Percentiles rank a stretch among this genome's conserved stretches.
Evolutionary conservation across 2,797 vertebrate species (phyloP).

Genomic region (Hyperoplus lanceolatus): DNA sequence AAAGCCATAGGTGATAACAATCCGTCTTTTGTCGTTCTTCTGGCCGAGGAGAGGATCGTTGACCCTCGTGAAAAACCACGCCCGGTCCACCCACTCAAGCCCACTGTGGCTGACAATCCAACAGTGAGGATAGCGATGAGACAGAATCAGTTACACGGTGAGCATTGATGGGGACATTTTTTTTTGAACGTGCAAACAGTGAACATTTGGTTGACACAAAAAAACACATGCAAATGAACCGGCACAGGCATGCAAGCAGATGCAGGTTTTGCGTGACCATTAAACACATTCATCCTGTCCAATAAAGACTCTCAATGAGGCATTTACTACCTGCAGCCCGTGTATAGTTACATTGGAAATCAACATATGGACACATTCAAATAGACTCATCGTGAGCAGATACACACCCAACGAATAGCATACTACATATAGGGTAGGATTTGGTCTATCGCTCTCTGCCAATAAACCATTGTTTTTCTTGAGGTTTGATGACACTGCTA

Average conservation of each 20-base stretch:
- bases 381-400: background rate
- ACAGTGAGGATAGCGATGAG: conserved; percentile 1
- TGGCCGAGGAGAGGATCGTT: conserved; percentile 18
- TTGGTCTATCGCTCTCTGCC: conserved; percentile 16
- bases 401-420: background rate
- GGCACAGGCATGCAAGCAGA: conserved; percentile 22
- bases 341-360: conserved; percentile 33
- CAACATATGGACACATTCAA: conserved; percentile 16
- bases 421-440: background rate
- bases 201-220: conserved; percentile 41
- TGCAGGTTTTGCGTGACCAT: conserved; percentile 12
- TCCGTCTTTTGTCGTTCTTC: conserved; percentile 23
- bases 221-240: conserved; percentile 1
- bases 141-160: conserved; percentile 21
- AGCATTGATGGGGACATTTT: conserved; percentile 31
- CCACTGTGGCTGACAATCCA: background rate
- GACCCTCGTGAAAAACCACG: background rate
- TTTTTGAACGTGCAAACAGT: conserved; percentile 28
- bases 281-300: conserved; percentile 28
- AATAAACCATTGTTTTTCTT: conserved; percentile 32
- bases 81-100: conserved; percentile 4
- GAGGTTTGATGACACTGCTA: conserved; percentile 29
- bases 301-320: conserved; percentile 11
- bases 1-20: conserved; percentile 40
- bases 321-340: conserved; percentile 1